Conservation (phyloP, 2,113 vertebrate species). For the Cyanoramphus novaezelandiae region DNA sequence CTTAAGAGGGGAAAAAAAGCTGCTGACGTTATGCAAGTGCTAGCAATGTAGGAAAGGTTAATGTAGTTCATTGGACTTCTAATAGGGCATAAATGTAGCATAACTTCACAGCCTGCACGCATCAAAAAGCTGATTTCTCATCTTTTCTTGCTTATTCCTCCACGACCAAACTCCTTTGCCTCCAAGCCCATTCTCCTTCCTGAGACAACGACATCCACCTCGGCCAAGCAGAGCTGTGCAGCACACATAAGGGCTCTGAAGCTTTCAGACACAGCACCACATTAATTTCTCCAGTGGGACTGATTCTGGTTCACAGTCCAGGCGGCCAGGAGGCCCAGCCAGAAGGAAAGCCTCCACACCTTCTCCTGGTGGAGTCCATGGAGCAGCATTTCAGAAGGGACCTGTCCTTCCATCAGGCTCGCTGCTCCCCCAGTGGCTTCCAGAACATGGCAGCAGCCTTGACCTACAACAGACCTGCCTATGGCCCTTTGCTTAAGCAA, state of each 20-base stretch:
- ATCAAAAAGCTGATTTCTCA: not conserved
- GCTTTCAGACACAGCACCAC: not conserved
- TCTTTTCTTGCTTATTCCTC: not conserved
- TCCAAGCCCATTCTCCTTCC: not conserved
- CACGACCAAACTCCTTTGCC: not conserved
- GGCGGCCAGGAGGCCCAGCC: fast-evolving
- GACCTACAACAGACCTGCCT: not conserved
- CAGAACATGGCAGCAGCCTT: not conserved
- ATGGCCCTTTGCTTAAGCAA: not conserved
- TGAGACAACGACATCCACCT: not conserved
- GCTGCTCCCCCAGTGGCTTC: not conserved
- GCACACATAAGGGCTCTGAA: not conserved
- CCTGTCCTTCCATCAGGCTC: not conserved
- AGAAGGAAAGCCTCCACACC: not conserved
- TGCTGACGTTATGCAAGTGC: not conserved
- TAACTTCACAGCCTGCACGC: not conserved
- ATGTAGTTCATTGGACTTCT: not conserved
- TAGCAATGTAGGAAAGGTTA: conserved; percentile 8
- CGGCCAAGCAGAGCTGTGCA: not conserved
- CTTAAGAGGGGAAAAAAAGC: not conserved
- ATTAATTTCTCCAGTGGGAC: not conserved
- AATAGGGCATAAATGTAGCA: not conserved
- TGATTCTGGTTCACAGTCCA: not conserved
- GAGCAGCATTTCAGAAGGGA: fast-evolving
- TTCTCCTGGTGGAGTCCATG: not conserved